phyloP scores from a whole-genome alignment of 2,888 invertebrate species.

The Eristalis arbustorum region DNA sequence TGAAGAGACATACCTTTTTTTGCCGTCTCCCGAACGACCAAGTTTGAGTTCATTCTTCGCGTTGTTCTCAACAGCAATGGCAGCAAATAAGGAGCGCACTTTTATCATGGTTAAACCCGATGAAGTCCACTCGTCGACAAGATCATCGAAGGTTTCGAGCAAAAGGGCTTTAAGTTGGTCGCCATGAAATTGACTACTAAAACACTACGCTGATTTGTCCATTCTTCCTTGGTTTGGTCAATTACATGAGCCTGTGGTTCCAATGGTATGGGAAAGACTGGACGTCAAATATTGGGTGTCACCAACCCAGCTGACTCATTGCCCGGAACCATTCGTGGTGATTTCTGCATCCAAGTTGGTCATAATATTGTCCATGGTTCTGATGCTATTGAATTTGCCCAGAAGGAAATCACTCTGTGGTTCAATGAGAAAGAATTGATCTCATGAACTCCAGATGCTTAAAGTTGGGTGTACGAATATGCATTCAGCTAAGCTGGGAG shows the following conservation, averaged over 20 bases:
- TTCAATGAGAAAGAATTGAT: slow-evolving; percentile 92
- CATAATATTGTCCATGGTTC: slow-evolving; percentile 99
- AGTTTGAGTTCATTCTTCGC: slow-evolving; percentile 84
- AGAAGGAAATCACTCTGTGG: slow-evolving; percentile 98
- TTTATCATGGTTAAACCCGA: slow-evolving; percentile 99
- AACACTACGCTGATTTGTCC: slow-evolving; percentile 97
- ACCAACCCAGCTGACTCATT: slow-evolving; percentile 97
- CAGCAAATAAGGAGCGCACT: slow-evolving; percentile 92
- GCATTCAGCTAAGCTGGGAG: neutral
- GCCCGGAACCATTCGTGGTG: slow-evolving; percentile 98
- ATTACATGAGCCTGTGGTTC: slow-evolving; percentile 96
- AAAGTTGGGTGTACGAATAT: slow-evolving; percentile 95
- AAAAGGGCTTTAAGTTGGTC: slow-evolving; percentile 97
- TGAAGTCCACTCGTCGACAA: slow-evolving; percentile 98
- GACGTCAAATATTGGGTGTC: slow-evolving; percentile 97
- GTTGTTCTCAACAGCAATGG: slow-evolving; percentile 84
- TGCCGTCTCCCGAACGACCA: too few relatives aligned
- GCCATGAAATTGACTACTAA: slow-evolving; percentile 95
- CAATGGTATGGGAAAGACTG: slow-evolving; percentile 99
- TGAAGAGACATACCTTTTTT: too few relatives aligned
- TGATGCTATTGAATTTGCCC: slow-evolving; percentile 96
- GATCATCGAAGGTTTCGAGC: slow-evolving; percentile 97
- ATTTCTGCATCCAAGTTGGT: slow-evolving; percentile 96
- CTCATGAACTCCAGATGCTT: slow-evolving; percentile 90
- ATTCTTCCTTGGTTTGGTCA: slow-evolving; percentile 96